These are phyloP conservation scores for Frieseomelitta varia DNA, from an alignment of 1,140 invertebrate genomes.

Conservation along the genomic window DNA sequence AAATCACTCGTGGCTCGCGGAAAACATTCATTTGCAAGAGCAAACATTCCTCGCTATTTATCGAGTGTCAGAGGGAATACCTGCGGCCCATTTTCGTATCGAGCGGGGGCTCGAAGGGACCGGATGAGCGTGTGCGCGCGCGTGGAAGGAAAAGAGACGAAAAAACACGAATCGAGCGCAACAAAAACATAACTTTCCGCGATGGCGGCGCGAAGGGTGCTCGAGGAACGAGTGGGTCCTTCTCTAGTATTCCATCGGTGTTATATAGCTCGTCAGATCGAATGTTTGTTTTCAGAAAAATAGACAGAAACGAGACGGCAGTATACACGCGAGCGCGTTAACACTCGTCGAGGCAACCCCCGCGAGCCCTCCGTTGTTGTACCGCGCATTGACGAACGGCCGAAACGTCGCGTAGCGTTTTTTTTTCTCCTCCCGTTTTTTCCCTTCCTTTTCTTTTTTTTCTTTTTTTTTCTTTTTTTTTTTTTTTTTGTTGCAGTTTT, in stretches of 20 bases:
- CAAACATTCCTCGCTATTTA: constrained; percentile 66
- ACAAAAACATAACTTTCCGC: constrained; percentile 69
- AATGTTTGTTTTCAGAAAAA: constrained; percentile 69
- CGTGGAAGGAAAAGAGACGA: constrained; percentile 28
- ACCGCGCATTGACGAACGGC: constrained; percentile 41
- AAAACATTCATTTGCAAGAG: constrained; percentile 64
- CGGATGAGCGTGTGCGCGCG: constrained; percentile 1
- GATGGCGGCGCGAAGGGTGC: constrained; percentile 67
- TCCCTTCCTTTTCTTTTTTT: background rate
- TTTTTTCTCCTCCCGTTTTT: constrained; percentile 19
- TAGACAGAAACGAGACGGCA: constrained; percentile 65
- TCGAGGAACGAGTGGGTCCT: constrained; percentile 67
- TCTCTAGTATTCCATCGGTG: constrained; percentile 66
- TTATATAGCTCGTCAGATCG: constrained; percentile 68
- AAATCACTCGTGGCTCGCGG: constrained; percentile 55
- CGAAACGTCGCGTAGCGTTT: constrained; percentile 43
- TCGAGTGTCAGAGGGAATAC: constrained; percentile 67
- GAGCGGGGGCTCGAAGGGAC: constrained; percentile 57
- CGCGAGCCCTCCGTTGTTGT: constrained; percentile 9
- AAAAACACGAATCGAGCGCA: constrained; percentile 67
- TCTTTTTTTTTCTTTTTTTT: background rate
- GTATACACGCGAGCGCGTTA: constrained; percentile 45
- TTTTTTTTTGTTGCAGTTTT: background rate
- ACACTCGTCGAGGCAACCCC: constrained; percentile 46
- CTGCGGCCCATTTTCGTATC: constrained; percentile 67